Base-by-base conservation (phyloP, 2,113 vertebrate genomes). In the Genyomyrus donnyi region DNA sequence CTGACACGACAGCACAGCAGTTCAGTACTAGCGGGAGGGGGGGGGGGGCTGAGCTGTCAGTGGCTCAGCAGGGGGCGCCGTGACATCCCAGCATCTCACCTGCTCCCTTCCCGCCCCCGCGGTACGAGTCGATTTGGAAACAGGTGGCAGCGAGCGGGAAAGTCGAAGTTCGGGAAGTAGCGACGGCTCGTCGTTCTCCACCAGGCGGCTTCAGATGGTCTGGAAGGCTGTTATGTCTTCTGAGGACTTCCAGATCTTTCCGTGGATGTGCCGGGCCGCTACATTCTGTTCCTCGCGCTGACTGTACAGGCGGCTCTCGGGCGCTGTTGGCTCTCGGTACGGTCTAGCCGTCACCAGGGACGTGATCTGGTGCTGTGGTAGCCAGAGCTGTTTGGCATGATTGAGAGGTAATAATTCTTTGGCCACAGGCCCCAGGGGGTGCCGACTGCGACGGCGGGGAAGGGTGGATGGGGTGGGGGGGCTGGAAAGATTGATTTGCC, bases 331-430 rank as follows among this genome's bases (percentile, higher is more conserved):
- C 74, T 8, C 4, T 19, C 35, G 17, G 35, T 80, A 8, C 0
- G 35, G 4, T 35, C 1, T 77, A 31, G 31, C 70, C 31, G 27
- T 39, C 31, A 80, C 74, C 31, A 19, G 35, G 35, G 35, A 42
- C 27, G 8, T 31, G 21, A 86, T 27, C 42, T 50, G 42, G 21
- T 50, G 21, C 13, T n/a, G 27, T 13, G 42, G 66, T 46, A 1
- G 21, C 27, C 9, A 1, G n/a, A 45, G 56, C 35, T 2, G 62
- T 66, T 27, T 83, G 50, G 13, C 1, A 27, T n/a, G 66, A 86
- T 90, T 87, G 50, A 6, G 39, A 21, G 42, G 53, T 86, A 90
- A 86, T 86, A 27, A 86, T 83, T 85, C 10, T 80, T 31, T 27
- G 49, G 39, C 50, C 27, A 21, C 45, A 8, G 52, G 62, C 17